A percentile compares a stretch with the other conserved stretches of the same genome.
phyloP scores from a whole-genome alignment of 2,797 vertebrate species.

The Channallabes apus region DNA sequence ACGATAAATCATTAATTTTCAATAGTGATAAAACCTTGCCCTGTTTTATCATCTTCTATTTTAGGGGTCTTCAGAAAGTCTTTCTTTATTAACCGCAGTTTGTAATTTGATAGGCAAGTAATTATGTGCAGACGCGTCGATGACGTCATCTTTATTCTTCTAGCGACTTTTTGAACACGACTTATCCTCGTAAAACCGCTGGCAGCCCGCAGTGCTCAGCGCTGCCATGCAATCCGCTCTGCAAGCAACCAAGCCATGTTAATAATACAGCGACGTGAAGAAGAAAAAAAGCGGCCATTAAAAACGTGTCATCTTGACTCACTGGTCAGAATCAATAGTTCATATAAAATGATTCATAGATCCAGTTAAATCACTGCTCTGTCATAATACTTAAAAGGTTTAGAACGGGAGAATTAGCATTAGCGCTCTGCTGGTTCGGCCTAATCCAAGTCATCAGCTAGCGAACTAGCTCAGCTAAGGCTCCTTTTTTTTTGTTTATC shows the following conservation, averaged over 20 bases:
- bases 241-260: background rate
- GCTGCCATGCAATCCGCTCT: background rate
- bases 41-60: background rate
- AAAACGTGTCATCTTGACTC: background rate
- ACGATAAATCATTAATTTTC: background rate
- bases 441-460: conserved; percentile 2
- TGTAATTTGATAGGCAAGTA: background rate
- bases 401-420: background rate
- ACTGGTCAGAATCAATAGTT: background rate
- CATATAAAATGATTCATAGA: background rate
- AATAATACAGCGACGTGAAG: background rate
- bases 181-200: background rate
- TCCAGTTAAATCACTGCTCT: background rate
- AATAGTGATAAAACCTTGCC: background rate
- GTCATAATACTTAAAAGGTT: background rate
- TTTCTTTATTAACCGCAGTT: background rate
- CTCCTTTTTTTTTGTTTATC: background rate
- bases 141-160: background rate
- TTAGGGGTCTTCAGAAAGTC: background rate
- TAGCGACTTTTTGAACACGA: background rate
- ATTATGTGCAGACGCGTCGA: background rate
- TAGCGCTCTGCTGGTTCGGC: conserved; percentile 14
- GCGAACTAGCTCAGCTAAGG: conserved; percentile 1
- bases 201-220: no score
- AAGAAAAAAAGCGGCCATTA: background rate